Base-by-base conservation (phyloP, 2,888 invertebrate genomes). In the Plebejus melissa region DNA sequence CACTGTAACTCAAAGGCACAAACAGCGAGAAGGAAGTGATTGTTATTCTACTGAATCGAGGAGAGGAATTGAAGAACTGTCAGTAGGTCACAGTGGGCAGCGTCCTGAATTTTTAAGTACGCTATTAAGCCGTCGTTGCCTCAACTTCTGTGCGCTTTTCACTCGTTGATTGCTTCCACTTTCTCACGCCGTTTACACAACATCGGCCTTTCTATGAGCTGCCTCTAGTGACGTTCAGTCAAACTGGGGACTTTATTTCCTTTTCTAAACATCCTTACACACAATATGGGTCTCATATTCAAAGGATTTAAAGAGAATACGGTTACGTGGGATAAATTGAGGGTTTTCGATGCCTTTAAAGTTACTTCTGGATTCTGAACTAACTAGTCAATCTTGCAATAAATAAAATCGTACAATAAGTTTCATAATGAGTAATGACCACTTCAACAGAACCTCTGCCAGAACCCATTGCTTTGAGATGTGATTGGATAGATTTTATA, bases 21-120 rank as follows among this genome's bases (percentile, higher is more conserved):
- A 58, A 58, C 22, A 7, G 7, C 2, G 1, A 57, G n/a, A 22
- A 58, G 22, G 3, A n/a, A 22, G 58, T 58, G n/a, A 22, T n/a
- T 36, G 38, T 4, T 38, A 38, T 32, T 36, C 69, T 16, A 38
- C 36, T 16, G 69, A 69, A 28, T 74, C 58, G 22, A 38, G 50
- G 22, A 58, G 77, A 80, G 79, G 82, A 83, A 83, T 82, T 83
- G 80, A 79, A 76, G 80, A 78, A 78, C 69, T 75, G 58, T 71
- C 83, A 90, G 83, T 90, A 82, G 90, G 91, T 90, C 92, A 90
- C 79, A 85, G 82, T 78, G 76, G 74, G 82, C 81, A 80, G 81
- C 84, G 86, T 90, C 90, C 91, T 93, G 92, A 91, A 93, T 92
- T 88, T 90, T 92, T 93, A 90, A 93, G 84, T 84, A 88, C 84